A percentile compares a stretch with the other conserved stretches of the same genome.
Evolutionary conservation across 2,797 vertebrate genomes (phyloP).

Genomic region (Fratercula arctica): DNA sequence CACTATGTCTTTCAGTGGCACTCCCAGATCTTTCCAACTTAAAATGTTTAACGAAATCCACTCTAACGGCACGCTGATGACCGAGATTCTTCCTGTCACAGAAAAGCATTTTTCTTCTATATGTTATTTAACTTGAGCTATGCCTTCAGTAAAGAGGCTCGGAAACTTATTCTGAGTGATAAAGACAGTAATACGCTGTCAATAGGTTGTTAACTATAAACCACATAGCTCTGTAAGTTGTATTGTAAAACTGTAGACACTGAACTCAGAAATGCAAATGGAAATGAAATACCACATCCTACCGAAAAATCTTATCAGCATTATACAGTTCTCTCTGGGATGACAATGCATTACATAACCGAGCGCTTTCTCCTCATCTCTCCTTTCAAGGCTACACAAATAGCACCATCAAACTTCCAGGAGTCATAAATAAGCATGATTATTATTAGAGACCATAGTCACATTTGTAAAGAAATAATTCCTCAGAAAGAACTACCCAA

Average conservation of each 20-base stretch:
- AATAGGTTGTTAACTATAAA: neutral
- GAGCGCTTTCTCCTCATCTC: neutral
- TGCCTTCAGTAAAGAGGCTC: neutral
- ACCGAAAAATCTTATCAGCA: neutral
- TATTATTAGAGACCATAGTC: neutral
- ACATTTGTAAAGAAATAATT: neutral
- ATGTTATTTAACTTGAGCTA: neutral
- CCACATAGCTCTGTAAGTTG: neutral
- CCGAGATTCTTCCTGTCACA: neutral
- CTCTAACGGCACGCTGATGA: neutral
- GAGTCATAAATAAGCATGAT: neutral
- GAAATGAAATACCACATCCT: neutral
- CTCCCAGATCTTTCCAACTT: neutral
- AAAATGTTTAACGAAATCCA: neutral
- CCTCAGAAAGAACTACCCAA: neutral
- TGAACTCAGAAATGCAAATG: constrained; percentile 15
- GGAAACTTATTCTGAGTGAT: neutral
- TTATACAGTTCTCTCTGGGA: neutral
- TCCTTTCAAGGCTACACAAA: neutral
- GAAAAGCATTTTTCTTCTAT: neutral
- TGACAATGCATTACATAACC: neutral
- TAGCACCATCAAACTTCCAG: neutral
- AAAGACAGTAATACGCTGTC: neutral
- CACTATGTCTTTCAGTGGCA: neutral
- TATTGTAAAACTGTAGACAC: neutral